phyloP scores from a whole-genome alignment of 2,888 invertebrate species.

The Orthonychiurus folsomi region DNA sequence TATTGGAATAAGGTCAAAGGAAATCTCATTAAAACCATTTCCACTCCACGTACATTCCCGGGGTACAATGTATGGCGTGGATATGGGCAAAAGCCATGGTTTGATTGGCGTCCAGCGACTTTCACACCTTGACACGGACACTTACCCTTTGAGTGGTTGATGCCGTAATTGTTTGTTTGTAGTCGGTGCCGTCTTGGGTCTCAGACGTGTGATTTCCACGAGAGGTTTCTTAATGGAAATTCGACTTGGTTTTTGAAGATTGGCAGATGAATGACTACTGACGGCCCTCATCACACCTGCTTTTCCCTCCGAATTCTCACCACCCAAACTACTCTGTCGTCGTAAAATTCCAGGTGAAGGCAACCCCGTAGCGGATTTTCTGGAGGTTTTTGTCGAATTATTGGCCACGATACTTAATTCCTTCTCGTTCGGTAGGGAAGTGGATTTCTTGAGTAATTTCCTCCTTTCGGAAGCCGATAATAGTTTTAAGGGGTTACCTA shows the following conservation, averaged over 20 bases:
- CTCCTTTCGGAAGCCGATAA: not conserved
- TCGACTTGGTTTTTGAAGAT: not conserved
- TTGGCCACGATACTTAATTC: not conserved
- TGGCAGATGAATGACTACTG: not conserved
- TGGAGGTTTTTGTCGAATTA: no score
- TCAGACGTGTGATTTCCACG: conserved; percentile 2
- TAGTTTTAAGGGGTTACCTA: not conserved
- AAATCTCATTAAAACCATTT: not conserved
- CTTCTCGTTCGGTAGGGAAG: not conserved
- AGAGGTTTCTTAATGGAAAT: conserved; percentile 4
- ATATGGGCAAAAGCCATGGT: not conserved
- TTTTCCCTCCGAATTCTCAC: not conserved
- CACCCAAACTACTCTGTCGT: not conserved
- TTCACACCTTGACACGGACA: not conserved
- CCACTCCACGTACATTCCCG: no score
- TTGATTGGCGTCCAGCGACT: not conserved
- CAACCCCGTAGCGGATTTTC: not conserved
- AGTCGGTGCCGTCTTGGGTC: conserved; percentile 13
- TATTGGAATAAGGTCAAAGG: not conserved
- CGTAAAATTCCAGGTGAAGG: not conserved
- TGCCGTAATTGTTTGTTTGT: no score
- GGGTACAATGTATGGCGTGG: no score
- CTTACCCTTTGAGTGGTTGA: conserved; percentile 4
- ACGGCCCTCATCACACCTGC: not conserved
- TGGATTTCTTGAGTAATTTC: not conserved